Evolutionary conservation across 2,797 vertebrate genomes (phyloP).

Genomic region (Bovichtus variegatus): DNA sequence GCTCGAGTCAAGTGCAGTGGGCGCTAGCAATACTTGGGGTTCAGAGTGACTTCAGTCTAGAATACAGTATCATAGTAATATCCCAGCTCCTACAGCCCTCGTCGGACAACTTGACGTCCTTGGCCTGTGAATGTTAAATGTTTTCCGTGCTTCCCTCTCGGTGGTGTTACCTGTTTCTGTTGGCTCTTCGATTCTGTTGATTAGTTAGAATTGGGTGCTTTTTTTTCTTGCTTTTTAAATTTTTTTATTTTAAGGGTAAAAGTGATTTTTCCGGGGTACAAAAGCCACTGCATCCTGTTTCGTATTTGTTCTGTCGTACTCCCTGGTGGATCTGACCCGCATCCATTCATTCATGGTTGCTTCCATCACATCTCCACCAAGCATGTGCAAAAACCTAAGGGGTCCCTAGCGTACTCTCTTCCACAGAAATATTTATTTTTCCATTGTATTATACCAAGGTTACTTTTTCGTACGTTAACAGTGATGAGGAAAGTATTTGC

Average conservation of each 20-base stretch:
- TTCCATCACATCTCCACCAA: conserved; percentile 32
- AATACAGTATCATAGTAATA: conserved; percentile 21
- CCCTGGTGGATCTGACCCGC: conserved; percentile 33
- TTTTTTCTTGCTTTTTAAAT: not conserved
- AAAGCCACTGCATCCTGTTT: conserved; percentile 47
- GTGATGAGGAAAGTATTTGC: conserved; percentile 89
- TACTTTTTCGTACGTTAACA: conserved; percentile 77
- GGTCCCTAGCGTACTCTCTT: conserved; percentile 56
- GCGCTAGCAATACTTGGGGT: conserved; percentile 48
- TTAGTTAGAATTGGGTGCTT: conserved; percentile 29
- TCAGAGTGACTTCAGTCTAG: conserved; percentile 9
- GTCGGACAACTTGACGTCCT: conserved; percentile 21
- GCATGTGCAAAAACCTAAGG: conserved; percentile 47
- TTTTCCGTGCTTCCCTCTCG: conserved; percentile 31
- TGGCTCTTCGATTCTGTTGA: conserved; percentile 12
- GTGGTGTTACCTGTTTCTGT: conserved; percentile 35
- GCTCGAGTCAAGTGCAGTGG: conserved; percentile 14
- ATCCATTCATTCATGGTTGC: conserved; percentile 23
- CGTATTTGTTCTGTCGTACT: conserved; percentile 35
- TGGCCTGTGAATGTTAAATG: conserved; percentile 56
- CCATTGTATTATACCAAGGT: conserved; percentile 73
- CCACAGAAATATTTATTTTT: conserved; percentile 85
- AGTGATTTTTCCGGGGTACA: conserved; percentile 35
- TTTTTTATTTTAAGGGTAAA: not conserved
- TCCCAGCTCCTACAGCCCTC: conserved; percentile 12